Conservation (phyloP, 1,140 invertebrate species). For the Drosophila malerkotliana region DNA sequence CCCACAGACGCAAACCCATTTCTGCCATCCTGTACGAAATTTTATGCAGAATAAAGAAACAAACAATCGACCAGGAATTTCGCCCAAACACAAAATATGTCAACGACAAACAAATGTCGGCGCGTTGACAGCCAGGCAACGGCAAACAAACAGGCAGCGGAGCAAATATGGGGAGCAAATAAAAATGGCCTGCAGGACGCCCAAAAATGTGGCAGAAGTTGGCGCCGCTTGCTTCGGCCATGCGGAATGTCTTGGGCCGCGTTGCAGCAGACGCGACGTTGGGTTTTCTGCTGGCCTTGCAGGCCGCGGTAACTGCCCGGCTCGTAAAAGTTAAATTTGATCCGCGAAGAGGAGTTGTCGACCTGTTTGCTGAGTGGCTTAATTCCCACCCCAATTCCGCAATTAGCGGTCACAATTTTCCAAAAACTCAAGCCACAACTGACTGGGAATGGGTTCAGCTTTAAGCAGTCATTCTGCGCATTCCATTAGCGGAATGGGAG, state of each 20-base stretch:
- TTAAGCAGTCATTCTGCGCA: conserved; percentile 1
- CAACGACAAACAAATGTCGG: conserved; percentile 70
- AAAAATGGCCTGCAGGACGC: conserved; percentile 45
- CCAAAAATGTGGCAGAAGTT: conserved; percentile 47
- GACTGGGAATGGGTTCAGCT: not conserved
- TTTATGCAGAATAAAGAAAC: conserved; percentile 51
- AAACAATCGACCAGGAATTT: conserved; percentile 55
- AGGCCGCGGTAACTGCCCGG: conserved; percentile 25
- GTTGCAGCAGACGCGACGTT: conserved; percentile 55
- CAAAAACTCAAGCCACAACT: conserved; percentile 21
- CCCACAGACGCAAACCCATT: not conserved
- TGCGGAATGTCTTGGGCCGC: conserved; percentile 36
- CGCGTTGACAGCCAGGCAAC: conserved; percentile 50
- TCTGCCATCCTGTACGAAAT: conserved; percentile 29
- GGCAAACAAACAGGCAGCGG: conserved; percentile 11
- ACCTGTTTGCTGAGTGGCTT: conserved; percentile 56
- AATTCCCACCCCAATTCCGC: conserved; percentile 45
- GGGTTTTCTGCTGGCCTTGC: conserved; percentile 65
- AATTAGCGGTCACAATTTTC: conserved; percentile 50
- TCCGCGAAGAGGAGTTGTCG: conserved; percentile 19
- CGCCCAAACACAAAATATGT: conserved; percentile 48
- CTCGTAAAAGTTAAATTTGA: conserved; percentile 45
- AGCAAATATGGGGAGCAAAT: conserved; percentile 15
- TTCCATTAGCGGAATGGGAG: conserved; percentile 47
- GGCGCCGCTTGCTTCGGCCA: conserved; percentile 2